These are phyloP conservation scores for Malthinus seriepunctatus DNA, from an alignment of 2,888 invertebrate species.

Conservation along the genomic window DNA sequence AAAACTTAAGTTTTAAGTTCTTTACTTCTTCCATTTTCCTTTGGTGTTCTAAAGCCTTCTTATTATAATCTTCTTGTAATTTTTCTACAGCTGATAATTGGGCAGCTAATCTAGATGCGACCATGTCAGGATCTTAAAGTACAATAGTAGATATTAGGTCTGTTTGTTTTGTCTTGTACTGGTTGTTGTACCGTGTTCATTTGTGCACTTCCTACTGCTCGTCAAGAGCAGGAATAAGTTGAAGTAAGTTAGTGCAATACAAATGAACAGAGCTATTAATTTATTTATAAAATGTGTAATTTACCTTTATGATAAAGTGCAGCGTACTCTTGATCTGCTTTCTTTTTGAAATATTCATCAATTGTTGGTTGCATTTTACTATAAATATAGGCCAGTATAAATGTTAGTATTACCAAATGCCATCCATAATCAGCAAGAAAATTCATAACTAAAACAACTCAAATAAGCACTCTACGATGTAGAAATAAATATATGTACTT, in stretches of 20 bases:
- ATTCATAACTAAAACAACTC: conserved; percentile 36
- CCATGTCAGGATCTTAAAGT: conserved; percentile 54
- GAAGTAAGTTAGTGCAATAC: too few species aligned
- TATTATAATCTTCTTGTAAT: conserved; percentile 54
- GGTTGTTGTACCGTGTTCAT: too few species aligned
- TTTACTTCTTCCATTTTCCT: conserved; percentile 50
- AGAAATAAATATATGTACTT: background rate
- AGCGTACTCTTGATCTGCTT: conserved; percentile 50
- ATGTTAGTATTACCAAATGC: conserved; percentile 46
- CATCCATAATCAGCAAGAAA: conserved; percentile 49
- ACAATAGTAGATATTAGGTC: background rate
- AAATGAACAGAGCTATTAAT: too few species aligned
- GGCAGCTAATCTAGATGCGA: conserved; percentile 45
- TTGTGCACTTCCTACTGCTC: too few species aligned
- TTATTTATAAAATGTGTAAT: background rate
- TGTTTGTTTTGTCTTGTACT: too few species aligned
- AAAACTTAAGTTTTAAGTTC: conserved; percentile 6
- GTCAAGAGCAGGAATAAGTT: too few species aligned
- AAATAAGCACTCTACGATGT: too few species aligned
- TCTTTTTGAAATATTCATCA: conserved; percentile 44
- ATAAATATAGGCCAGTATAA: conserved; percentile 46
- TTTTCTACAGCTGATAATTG: conserved; percentile 50
- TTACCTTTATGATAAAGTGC: conserved; percentile 57
- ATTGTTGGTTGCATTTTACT: conserved; percentile 48
- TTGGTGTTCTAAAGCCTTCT: conserved; percentile 45